Conservation (phyloP, 2,888 invertebrate species). For the Hypolimnas misippus region DNA sequence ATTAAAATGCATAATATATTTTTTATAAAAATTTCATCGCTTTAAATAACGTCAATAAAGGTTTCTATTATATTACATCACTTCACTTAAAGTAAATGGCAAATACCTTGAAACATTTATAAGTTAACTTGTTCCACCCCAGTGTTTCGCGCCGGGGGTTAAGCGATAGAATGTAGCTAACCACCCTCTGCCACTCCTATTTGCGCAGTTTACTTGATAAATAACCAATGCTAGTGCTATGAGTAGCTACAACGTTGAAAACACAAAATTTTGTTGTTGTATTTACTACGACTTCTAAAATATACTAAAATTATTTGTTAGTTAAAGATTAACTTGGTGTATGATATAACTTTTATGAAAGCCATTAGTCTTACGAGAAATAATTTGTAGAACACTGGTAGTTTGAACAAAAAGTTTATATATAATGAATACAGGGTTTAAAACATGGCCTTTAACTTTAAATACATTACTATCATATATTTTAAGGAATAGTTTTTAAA, state of each 20-base stretch:
- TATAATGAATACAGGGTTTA: too few relatives aligned
- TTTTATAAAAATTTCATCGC: too few relatives aligned
- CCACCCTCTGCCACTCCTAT: conserved; percentile 7
- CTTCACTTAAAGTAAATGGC: too few relatives aligned
- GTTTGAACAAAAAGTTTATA: not conserved
- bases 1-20: too few relatives aligned
- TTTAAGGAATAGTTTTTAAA: too few relatives aligned
- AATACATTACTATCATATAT: too few relatives aligned
- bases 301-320: not conserved
- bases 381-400: not conserved
- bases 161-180: conserved; percentile 3
- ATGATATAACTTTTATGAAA: not conserved
- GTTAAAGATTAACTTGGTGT: not conserved
- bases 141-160: not conserved
- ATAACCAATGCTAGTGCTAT: conserved; percentile 3
- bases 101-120: not conserved
- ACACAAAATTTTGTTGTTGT: too few relatives aligned
- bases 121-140: not conserved
- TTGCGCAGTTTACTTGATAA: conserved; percentile 8
- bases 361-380: not conserved
- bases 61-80: too few relatives aligned
- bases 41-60: too few relatives aligned
- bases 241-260: not conserved
- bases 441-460: too few relatives aligned
- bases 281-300: not conserved